These are phyloP conservation scores for Marasmarcha lunaedactyla DNA, from an alignment of 2,888 invertebrate species.

Conservation along the genomic window DNA sequence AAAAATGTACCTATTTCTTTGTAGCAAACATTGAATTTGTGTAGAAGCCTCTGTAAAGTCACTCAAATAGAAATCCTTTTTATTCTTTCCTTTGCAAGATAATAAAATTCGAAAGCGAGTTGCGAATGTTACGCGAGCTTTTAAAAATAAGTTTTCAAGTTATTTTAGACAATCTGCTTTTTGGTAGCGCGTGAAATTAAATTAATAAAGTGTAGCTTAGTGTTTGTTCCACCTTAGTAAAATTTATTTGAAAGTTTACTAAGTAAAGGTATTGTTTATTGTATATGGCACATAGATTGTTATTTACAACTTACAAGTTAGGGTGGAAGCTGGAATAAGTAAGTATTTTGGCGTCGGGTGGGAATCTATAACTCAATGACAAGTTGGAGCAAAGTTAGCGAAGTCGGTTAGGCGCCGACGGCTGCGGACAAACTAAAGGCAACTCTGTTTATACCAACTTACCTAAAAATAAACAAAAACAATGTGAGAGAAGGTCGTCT, in stretches of 20 bases:
- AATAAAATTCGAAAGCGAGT: too few relatives aligned
- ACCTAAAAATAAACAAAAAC: background rate
- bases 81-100: too few relatives aligned
- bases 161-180: background rate
- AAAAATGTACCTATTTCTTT: slow-evolving; percentile 47
- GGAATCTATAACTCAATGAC: slow-evolving; percentile 68
- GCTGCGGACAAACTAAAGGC: background rate
- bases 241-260: too few relatives aligned
- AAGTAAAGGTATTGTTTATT: too few relatives aligned
- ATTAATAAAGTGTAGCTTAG: too few relatives aligned
- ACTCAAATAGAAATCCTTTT: too few relatives aligned
- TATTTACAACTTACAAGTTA: too few relatives aligned
- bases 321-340: slow-evolving; percentile 38
- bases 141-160: too few relatives aligned
- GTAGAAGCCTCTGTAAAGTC: background rate
- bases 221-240: too few relatives aligned
- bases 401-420: slow-evolving; percentile 28
- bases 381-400: slow-evolving; percentile 50
- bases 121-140: too few relatives aligned
- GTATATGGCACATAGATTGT: too few relatives aligned
- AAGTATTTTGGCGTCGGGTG: slow-evolving; percentile 60
- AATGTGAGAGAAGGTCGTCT: too few relatives aligned
- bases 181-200: background rate
- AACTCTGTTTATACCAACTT: background rate
- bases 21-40: slow-evolving; percentile 17